Conservation (phyloP, 2,113 vertebrate species). For the Brachirus orientalis region DNA sequence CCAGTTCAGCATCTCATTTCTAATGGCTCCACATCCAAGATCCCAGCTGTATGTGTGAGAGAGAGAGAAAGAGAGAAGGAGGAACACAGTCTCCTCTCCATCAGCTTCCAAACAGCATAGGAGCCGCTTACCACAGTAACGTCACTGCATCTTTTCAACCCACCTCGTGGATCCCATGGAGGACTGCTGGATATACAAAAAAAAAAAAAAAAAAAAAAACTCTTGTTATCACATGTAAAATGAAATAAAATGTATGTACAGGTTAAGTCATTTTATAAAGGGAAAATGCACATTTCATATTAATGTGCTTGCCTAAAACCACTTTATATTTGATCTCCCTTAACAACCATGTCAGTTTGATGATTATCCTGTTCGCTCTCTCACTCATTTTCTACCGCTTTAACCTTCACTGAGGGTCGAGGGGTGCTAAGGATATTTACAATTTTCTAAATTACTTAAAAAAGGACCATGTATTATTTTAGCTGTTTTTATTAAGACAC, state of each 20-base stretch:
- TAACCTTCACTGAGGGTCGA: too few relatives aligned
- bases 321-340: conserved; percentile 10
- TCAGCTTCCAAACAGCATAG: conserved; percentile 76
- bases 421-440: conserved; percentile 58
- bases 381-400: too few relatives aligned
- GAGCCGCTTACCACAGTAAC: conserved; percentile 68
- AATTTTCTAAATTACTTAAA: conserved; percentile 47
- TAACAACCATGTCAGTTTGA: conserved; percentile 6
- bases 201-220: neutral
- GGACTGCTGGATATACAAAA: conserved; percentile 38
- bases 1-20: conserved; percentile 52
- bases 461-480: conserved; percentile 20
- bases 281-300: conserved; percentile 52
- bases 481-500: neutral
- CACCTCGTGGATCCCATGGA: conserved; percentile 74
- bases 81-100: conserved; percentile 73
- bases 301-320: conserved; percentile 47
- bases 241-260: neutral
- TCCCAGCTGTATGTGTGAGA: conserved; percentile 46
- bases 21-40: conserved; percentile 50
- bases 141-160: conserved; percentile 72
- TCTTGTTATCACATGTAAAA: neutral
- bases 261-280: too few relatives aligned
- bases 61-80: conserved; percentile 62
- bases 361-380: conserved; percentile 45